Conservation (phyloP, 2,113 vertebrate genomes). For the Romanogobio albipinnatus region DNA sequence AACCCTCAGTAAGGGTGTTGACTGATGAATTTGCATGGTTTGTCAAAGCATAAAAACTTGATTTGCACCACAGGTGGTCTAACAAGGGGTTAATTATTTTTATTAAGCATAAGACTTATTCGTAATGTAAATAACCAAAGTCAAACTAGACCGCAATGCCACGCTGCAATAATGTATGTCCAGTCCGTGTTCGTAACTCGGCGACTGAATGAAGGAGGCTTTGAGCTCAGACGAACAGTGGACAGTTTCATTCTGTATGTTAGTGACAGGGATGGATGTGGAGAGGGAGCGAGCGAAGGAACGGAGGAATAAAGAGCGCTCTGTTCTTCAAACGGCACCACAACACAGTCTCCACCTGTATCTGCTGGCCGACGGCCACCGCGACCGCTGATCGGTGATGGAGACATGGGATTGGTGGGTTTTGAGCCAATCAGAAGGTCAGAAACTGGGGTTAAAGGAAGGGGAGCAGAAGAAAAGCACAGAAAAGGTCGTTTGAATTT, state of each 20-base stretch:
- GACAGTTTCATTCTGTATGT: conserved; percentile 41
- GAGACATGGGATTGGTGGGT: conserved; percentile 21
- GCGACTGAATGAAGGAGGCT: background rate
- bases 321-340: conserved; percentile 50
- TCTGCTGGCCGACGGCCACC: conserved; percentile 44
- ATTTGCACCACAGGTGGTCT: no score
- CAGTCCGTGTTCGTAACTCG: background rate
- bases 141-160: background rate
- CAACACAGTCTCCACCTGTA: conserved; percentile 56
- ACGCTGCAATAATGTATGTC: background rate
- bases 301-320: conserved; percentile 50
- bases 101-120: background rate
- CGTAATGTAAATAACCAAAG: background rate
- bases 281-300: conserved; percentile 26
- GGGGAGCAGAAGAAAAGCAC: conserved; percentile 20
- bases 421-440: conserved; percentile 22
- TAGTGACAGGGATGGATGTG: conserved; percentile 48
- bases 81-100: no score
- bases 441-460: conserved; percentile 51
- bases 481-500: conserved; percentile 17
- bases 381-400: conserved; percentile 20
- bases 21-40: no score
- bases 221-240: conserved; percentile 37
- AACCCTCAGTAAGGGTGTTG: no score
- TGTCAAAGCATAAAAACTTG: no score